Conservation (phyloP, 2,113 vertebrate genomes). For the Ibidorhyncha struthersii region DNA sequence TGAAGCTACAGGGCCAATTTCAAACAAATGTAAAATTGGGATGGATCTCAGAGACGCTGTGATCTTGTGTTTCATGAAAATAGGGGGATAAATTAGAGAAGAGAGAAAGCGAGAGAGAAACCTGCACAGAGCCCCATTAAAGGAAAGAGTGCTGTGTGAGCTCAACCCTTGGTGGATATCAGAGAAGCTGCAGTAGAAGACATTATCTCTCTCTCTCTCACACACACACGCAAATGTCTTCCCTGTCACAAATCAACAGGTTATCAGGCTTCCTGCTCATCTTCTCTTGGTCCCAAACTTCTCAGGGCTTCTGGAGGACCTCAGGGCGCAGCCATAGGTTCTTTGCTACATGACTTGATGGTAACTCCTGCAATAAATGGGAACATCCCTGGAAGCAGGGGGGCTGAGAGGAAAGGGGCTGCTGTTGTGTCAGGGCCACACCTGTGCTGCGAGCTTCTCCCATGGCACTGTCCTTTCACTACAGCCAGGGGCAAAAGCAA, state of each 20-base stretch:
- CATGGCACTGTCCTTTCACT: background rate
- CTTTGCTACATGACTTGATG: background rate
- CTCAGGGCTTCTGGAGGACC: background rate
- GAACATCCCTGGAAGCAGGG: background rate
- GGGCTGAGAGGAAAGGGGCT: background rate
- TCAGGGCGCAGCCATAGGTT: background rate
- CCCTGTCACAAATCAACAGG: background rate
- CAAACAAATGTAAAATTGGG: background rate
- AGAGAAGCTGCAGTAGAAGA: background rate
- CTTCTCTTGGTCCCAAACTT: background rate
- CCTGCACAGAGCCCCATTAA: background rate
- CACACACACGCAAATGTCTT: background rate
- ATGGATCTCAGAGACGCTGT: background rate
- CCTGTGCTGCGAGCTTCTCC: background rate
- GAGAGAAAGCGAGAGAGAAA: background rate
- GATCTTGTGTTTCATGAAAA: background rate
- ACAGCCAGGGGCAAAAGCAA: background rate
- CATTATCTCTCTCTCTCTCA: background rate
- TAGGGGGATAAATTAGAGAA: background rate
- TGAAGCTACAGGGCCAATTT: background rate
- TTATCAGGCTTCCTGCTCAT: background rate
- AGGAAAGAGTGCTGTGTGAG: background rate
- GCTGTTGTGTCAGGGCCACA: background rate
- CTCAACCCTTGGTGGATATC: background rate
- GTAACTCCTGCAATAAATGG: background rate